phyloP scores from a whole-genome alignment of 2,113 vertebrate species.

The Lepus timidus region DNA sequence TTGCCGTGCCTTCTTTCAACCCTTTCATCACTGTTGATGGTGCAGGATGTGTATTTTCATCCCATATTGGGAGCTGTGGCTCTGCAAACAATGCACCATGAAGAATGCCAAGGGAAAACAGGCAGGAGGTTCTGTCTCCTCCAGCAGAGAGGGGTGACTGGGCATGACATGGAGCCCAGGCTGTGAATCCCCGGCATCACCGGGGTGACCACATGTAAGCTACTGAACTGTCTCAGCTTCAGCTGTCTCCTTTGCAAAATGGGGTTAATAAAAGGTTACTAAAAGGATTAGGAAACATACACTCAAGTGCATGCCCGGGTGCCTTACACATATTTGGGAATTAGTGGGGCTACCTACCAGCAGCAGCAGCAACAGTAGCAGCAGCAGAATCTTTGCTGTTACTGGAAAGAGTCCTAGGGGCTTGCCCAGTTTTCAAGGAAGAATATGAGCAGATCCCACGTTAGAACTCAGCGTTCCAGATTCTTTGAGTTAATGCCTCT shows the following conservation, averaged over 20 bases:
- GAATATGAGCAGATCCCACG: neutral
- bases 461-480: neutral
- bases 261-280: neutral
- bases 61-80: neutral
- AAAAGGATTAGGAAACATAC: neutral
- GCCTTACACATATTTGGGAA: neutral
- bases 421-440: conserved; percentile 2
- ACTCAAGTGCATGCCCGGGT: neutral
- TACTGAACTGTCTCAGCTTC: neutral
- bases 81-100: neutral
- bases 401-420: neutral
- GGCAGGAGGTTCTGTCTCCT: neutral
- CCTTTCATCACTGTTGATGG: neutral
- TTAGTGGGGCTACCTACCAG: neutral
- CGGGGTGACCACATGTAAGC: neutral
- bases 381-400: neutral
- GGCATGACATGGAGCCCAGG: neutral
- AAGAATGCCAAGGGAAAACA: neutral
- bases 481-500: neutral
- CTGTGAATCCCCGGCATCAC: neutral
- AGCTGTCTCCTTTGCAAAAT: neutral
- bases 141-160: neutral
- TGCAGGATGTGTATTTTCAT: neutral
- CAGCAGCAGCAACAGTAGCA: neutral
- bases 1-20: neutral